Base-by-base conservation (phyloP, 2,797 vertebrate species). In the Malurus leucopterus region DNA sequence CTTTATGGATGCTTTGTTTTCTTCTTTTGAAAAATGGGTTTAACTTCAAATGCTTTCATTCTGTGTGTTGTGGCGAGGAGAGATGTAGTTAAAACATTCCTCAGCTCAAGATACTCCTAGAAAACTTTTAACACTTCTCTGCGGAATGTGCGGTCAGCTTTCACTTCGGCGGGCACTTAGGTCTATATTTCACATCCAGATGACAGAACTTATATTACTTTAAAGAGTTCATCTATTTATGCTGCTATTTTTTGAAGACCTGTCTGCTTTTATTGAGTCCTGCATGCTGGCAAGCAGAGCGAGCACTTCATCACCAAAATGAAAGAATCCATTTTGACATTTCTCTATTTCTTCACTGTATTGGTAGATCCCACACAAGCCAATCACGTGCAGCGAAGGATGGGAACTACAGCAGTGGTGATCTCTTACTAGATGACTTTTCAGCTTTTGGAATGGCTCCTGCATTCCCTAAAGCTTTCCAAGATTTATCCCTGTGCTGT, bases 171-270 rank as follows among this genome's bases (percentile, higher is more conserved):
- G 12, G 87, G 86, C 73, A 22, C 70, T 34, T 8, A 85, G 72
- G 75, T 81, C 95, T 85, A 89, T 97, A 95, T 95, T 96, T 97
- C 95, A 96, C 84, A 68, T 81, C 54, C 24, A 76, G 91, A 89
- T 96, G 97, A 96, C 96, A 97, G 96, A 93, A 95, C 93, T 96
- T 96, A 80, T 96, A 96, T 97, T 96, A 95, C 96, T 93, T 96
- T 96, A 97, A 97, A 96, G 95, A 96, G 92, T 95, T 96, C 97
- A 96, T 97, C 96, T 97, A 95, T 97, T 97, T 96, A 96, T 96
- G 96, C 96, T 64, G 93, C 95, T 82, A 82, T 97, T 96, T 97
- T 96, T 96, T 96, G 96, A 96, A 96, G 94, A 69, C 94, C 94
- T 96, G 95, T 96, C 97, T 91, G 89, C 92, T 63, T 88, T 97